Base-by-base conservation (phyloP, 2,113 vertebrate species). In the Calyptomena viridis region DNA sequence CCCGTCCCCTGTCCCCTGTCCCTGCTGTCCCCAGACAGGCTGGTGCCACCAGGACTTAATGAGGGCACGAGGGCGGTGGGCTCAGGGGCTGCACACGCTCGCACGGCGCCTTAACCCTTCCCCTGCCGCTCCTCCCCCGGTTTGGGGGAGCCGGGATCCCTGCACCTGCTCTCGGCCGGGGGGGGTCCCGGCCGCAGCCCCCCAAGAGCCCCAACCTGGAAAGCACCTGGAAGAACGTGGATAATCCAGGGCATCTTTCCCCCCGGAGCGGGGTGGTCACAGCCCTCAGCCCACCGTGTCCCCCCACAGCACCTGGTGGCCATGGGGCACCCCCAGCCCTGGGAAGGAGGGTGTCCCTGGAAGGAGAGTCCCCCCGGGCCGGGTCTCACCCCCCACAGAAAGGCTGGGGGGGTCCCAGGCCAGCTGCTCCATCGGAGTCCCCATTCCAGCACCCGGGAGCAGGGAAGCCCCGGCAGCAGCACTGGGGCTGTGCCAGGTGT, bases 401-500 rank as follows among this genome's bases (percentile, higher is more conserved):
- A 19, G 42, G 56, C 47, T 18, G 58, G 55, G 30, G 30, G 25
- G 4, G 16, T 6, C 39, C 33, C 0, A 1, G 28, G 21, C 53
- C 20, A 20, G 33, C 10, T 28, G 52, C 12, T 50, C 49, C 13
- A 0, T 3, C 5, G 22, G 31, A 33, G 88, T 56, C 49, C 35
- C 31, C 1, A 1, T n/a, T 31, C 19, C 19, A 31, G 25, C 39
- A 12, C 49, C 40, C 0, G 0, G 37, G 40, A 55, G 6, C 21
- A 25, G 71, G 47, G 63, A 37, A 9, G 8, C 44, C 31, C 35
- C 2, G 2, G 49, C 21, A 20, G 30, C 5, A 20, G 50, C 2
- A 2, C 14, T 1, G 4, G 4, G 10, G 3, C 56, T 16, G 35
- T 33, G 44, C 25, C 31, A 8, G 0, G 0, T 0, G 3, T 20